Base-by-base conservation (phyloP, 2,888 invertebrate species). In the Tineola bisselliella region DNA sequence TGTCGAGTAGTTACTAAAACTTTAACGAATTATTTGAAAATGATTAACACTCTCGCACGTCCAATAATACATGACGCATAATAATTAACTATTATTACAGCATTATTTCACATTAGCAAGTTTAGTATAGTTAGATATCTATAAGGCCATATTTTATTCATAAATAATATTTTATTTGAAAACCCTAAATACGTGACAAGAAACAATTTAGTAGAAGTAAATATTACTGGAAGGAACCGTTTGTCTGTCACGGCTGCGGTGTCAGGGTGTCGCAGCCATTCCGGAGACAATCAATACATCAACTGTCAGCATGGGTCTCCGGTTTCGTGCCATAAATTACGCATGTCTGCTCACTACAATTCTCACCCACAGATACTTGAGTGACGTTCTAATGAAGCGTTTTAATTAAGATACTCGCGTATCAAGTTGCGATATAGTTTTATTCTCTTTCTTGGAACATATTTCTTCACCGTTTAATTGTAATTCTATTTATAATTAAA, bases 211-310 rank as follows among this genome's bases (percentile, higher is more conserved):
- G 19, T 25, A 18, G 25, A 54, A 54, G 54, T 54, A 54, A 54
- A 54, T 54, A 54, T 54, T 54, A 19, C 54, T 54, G 5, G 25
- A 18, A 54, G 54, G 54, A 54, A 11, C 54, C 18, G 54, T 54
- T 54, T 54, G 54, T 54, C 54, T 18, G 54, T 54, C 19, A 54
- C 12, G 54, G 54, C 54, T 54, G 54, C 54, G 54, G 48, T 54
- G 54, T 54, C 54, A 48, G 30, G 15, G 58, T 33, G 58, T 58
- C 33, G 58, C 5, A n/a, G 33, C 58, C 58, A 58, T 31, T 58
- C 58, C 54, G 58, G 58, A 33, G 58, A 58, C 58, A 58, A 58
- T 58, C 58, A 58, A 58, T 58, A 58, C 58, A 58, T 58, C 58
- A 58, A 31, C 33, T 58, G 58, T 58, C 58, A 58, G 33, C 58